A percentile compares a stretch with the other conserved stretches of the same genome.
phyloP scores from a whole-genome alignment of 2,113 vertebrate species.

The Apodemus sylvaticus region DNA sequence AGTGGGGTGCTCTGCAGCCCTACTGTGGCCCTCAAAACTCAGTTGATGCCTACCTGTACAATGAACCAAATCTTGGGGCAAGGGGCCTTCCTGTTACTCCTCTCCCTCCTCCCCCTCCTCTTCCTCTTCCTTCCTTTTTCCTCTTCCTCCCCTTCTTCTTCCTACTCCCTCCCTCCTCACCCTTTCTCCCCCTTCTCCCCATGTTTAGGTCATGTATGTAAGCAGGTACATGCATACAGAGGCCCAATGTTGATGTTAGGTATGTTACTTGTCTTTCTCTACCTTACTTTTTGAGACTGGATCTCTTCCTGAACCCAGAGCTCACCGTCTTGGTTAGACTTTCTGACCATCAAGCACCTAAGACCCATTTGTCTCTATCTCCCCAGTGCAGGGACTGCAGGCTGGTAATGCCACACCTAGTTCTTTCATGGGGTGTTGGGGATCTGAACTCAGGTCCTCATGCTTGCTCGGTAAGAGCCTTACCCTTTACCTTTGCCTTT shows the following conservation, averaged over 20 bases:
- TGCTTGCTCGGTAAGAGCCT: neutral
- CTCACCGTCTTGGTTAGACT: neutral
- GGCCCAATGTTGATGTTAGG: neutral
- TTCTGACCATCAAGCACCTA: neutral
- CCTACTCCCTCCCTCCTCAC: rapidly evolving
- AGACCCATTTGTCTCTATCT: neutral
- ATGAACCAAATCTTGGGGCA: rapidly evolving
- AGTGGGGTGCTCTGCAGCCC: rapidly evolving
- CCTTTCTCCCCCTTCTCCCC: too few species aligned
- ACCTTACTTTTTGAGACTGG: neutral
- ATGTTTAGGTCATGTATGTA: neutral
- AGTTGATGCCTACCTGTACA: neutral
- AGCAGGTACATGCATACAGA: neutral
- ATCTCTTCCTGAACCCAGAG: neutral
- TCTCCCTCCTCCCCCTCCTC: neutral
- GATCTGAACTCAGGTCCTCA: neutral
- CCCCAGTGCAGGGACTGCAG: neutral
- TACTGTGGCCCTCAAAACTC: rapidly evolving
- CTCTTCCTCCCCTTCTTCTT: rapidly evolving
- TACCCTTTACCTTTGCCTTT: neutral
- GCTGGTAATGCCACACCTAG: neutral
- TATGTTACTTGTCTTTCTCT: too few species aligned
- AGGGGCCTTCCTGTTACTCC: neutral
- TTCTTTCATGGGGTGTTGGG: neutral
- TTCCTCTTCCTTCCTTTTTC: neutral